These are phyloP conservation scores for Caenorhabditis latens DNA, from an alignment of 1,140 invertebrate species.

Conservation along the genomic window DNA sequence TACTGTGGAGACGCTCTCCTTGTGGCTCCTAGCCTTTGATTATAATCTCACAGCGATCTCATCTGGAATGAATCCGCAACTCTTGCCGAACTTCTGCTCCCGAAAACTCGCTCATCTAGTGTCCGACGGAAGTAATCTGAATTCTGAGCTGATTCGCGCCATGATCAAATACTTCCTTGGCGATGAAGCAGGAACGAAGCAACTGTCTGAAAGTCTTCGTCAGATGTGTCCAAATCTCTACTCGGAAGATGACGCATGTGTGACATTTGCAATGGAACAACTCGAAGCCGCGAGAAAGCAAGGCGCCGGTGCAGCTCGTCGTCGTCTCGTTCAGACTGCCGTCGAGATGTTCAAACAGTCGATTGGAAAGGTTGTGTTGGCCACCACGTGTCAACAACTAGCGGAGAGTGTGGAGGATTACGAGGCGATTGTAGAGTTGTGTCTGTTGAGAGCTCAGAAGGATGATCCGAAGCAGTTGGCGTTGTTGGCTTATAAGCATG, in stretches of 20 bases:
- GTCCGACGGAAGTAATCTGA: constrained; percentile 6
- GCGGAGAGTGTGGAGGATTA: constrained; percentile 80
- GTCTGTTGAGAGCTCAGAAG: constrained; percentile 86
- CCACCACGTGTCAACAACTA: constrained; percentile 49
- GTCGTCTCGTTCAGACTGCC: constrained; percentile 34
- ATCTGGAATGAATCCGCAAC: constrained; percentile 66
- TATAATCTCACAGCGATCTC: constrained; percentile 90
- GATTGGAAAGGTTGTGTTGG: constrained; percentile 52
- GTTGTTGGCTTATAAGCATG: constrained; percentile 84
- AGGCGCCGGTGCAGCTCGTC: constrained; percentile 10
- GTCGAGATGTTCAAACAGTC: constrained; percentile 58
- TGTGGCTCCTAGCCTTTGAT: constrained; percentile 93
- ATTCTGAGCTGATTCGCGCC: constrained; percentile 47
- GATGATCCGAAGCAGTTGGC: constrained; percentile 90
- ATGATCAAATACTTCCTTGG: constrained; percentile 84
- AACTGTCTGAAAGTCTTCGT: constrained; percentile 88
- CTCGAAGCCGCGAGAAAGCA: neutral
- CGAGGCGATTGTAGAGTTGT: constrained; percentile 89
- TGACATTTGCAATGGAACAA: constrained; percentile 75
- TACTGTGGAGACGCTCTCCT: constrained; percentile 87
- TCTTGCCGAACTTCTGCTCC: constrained; percentile 26
- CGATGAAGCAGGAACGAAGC: constrained; percentile 93
- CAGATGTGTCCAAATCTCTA: constrained; percentile 94
- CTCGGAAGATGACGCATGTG: constrained; percentile 92
- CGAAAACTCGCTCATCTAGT: constrained; percentile 33